phyloP scores from a whole-genome alignment of 2,113 vertebrate genomes.

The Pongo abelii region DNA sequence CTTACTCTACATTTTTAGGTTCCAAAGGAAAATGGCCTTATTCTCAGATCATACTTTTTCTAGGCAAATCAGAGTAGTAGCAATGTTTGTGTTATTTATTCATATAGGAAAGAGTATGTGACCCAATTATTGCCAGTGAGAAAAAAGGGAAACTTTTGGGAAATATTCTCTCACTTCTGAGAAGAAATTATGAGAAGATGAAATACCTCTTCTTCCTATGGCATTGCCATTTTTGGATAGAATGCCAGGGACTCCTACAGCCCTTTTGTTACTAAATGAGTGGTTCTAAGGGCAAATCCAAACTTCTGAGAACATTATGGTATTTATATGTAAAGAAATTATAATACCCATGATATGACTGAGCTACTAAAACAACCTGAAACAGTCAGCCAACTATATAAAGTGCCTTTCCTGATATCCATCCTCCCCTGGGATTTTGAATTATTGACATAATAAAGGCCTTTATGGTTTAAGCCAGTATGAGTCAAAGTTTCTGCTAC shows the following conservation, averaged over 20 bases:
- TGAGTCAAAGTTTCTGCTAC: not conserved
- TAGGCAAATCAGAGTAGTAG: not conserved
- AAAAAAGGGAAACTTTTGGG: not conserved
- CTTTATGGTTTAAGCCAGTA: not conserved
- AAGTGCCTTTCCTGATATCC: not conserved
- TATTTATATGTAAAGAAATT: not conserved
- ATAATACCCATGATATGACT: not conserved
- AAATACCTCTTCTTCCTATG: not conserved
- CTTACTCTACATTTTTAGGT: not conserved
- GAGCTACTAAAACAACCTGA: not conserved
- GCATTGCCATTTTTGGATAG: not conserved
- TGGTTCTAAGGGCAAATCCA: not conserved
- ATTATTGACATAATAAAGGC: not conserved
- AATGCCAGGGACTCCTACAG: not conserved
- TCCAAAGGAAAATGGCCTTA: not conserved
- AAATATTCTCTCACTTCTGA: not conserved
- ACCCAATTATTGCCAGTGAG: not conserved
- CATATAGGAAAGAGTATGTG: not conserved
- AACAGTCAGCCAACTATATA: not conserved
- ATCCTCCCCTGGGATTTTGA: not conserved
- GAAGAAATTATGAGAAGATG: not conserved
- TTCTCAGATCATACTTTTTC: not conserved
- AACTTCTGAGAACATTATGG: not conserved
- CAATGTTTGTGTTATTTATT: not conserved
- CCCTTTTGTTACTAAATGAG: not conserved